A percentile compares a stretch with the other conserved stretches of the same genome.
Evolutionary conservation across 2,888 invertebrate species (phyloP).

Genomic region (Meiosimyza decipiens): DNA sequence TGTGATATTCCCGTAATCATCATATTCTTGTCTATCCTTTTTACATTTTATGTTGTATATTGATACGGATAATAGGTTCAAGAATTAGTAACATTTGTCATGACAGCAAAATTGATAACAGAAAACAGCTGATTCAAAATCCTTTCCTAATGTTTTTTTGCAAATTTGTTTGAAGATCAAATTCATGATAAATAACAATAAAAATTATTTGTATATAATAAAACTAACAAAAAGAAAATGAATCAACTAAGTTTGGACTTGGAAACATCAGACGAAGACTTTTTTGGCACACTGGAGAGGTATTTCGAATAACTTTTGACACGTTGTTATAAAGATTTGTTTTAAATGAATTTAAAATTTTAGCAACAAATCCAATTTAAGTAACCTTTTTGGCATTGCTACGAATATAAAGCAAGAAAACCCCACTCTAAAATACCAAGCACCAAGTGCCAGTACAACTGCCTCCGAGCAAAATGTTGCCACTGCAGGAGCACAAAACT

Average conservation of each 20-base stretch:
- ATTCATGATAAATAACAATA: background rate
- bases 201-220: background rate
- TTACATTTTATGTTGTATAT: too few relatives aligned
- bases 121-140: too few relatives aligned
- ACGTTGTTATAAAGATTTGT: background rate
- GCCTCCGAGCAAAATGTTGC: background rate
- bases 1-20: too few relatives aligned
- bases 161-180: too few relatives aligned
- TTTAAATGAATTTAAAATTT: background rate
- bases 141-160: too few relatives aligned
- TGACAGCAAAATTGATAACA: too few relatives aligned
- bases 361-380: conserved; percentile 49
- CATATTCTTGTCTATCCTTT: too few relatives aligned
- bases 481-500: conserved; percentile 35
- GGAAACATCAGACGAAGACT: conserved; percentile 47
- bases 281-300: conserved; percentile 48
- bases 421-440: conserved; percentile 50
- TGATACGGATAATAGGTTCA: too few relatives aligned
- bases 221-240: conserved; percentile 38
- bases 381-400: conserved; percentile 48
- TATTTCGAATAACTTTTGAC: conserved; percentile 26
- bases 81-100: too few relatives aligned
- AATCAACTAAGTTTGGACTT: conserved; percentile 42
- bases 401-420: conserved; percentile 35
- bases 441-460: conserved; percentile 32